Percentiles rank a stretch among this genome's conserved stretches.
Conservation (phyloP, 53 echinoderm and acorn worm species). For the Patiria pectinifera region DNA sequence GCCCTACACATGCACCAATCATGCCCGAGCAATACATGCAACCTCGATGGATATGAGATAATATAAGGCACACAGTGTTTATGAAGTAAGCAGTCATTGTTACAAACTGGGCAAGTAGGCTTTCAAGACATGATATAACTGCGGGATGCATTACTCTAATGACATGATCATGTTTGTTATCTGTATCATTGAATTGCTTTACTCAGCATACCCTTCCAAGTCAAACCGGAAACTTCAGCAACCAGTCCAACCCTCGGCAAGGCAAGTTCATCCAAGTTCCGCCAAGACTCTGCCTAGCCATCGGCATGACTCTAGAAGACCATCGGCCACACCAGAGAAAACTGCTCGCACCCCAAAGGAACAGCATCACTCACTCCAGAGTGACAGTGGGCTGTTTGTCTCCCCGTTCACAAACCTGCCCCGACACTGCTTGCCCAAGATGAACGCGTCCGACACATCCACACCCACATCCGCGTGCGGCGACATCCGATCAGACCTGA, state of each 20-base stretch:
- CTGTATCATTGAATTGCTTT: no score
- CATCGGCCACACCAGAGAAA: slow-evolving; percentile 11
- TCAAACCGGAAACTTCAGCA: not conserved
- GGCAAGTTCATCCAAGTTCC: not conserved
- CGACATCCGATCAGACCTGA: slow-evolving; percentile 68
- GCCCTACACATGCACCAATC: no score
- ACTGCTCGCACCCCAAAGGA: slow-evolving; percentile 9
- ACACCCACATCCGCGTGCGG: slow-evolving; percentile 77
- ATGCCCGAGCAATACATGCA: no score
- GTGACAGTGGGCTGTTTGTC: slow-evolving; percentile 63
- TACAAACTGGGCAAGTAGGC: no score
- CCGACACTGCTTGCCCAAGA: slow-evolving; percentile 64
- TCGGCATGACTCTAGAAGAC: slow-evolving; percentile 5
- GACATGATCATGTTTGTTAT: no score
- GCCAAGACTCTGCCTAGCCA: not conserved
- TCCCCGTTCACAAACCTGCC: slow-evolving; percentile 50
- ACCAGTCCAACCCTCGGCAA: not conserved
- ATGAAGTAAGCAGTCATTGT: no score
- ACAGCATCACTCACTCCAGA: not conserved
- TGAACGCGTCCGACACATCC: slow-evolving; percentile 92
- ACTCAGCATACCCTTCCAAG: not conserved
- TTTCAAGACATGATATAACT: no score
- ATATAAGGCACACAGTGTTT: no score
- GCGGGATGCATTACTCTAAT: no score
- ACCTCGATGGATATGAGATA: no score